Conservation (phyloP, 2,797 vertebrate genomes). For the Notamacropus eugenii region DNA sequence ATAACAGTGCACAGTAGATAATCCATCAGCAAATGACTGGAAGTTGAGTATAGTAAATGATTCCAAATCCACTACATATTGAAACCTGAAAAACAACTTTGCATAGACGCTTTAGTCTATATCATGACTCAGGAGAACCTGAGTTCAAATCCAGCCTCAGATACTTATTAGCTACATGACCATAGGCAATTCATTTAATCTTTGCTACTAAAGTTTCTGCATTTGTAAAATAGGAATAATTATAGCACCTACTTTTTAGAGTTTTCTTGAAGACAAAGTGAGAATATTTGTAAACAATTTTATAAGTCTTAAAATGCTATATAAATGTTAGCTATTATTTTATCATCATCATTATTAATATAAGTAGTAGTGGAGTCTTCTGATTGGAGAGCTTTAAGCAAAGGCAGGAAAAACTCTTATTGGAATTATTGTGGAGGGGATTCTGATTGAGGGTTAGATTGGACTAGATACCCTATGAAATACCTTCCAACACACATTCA, state of each 20-base stretch:
- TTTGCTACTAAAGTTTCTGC: neutral
- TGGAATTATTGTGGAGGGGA: neutral
- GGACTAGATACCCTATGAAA: neutral
- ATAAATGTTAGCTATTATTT: neutral
- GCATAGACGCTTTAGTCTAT: neutral
- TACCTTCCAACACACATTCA: neutral
- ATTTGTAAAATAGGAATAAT: neutral
- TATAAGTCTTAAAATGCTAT: neutral
- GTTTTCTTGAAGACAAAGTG: neutral
- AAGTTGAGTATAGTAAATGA: neutral
- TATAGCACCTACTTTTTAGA: neutral
- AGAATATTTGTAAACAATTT: neutral
- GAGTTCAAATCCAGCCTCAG: neutral
- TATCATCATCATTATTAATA: neutral
- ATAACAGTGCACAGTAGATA: neutral
- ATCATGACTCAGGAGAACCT: neutral
- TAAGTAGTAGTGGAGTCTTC: neutral
- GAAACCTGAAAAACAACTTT: conserved; percentile 1
- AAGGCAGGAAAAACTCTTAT: neutral
- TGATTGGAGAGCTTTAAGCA: neutral
- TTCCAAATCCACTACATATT: neutral
- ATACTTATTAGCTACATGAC: neutral
- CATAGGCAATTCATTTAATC: neutral
- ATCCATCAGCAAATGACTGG: neutral
- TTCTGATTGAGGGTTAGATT: neutral